These are phyloP conservation scores for Acromyrmex echinatior DNA, from an alignment of 1,140 invertebrate genomes.

Conservation along the genomic window DNA sequence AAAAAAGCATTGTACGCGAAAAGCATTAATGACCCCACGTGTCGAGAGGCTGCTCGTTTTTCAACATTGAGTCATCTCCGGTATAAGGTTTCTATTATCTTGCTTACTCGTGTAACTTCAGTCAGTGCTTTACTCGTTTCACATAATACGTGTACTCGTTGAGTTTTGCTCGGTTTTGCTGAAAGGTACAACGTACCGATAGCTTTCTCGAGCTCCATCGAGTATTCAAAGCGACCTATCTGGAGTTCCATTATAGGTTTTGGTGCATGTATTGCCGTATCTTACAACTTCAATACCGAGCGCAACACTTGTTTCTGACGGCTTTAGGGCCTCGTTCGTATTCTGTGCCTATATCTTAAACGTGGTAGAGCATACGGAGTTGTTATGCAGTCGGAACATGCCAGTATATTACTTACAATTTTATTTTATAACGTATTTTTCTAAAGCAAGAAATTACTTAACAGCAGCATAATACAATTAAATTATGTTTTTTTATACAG, in stretches of 20 bases:
- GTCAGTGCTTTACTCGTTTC: background rate
- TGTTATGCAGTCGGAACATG: conserved; percentile 15
- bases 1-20: conserved; percentile 12
- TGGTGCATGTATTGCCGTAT: conserved; percentile 69
- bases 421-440: conserved; percentile 14
- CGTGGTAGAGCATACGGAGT: conserved; percentile 2
- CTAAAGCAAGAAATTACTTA: background rate
- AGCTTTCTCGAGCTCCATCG: conserved; percentile 63
- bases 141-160: conserved; percentile 4
- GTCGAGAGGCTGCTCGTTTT: conserved; percentile 37
- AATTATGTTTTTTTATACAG: background rate
- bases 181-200: conserved; percentile 8
- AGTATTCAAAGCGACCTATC: conserved; percentile 71
- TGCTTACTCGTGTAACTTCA: conserved; percentile 5
- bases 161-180: conserved; percentile 39
- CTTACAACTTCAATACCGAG: conserved; percentile 73
- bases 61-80: conserved; percentile 5
- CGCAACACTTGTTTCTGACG: conserved; percentile 74
- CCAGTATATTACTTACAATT: conserved; percentile 26
- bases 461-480: background rate
- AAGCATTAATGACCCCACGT: conserved; percentile 39
- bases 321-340: conserved; percentile 72
- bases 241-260: conserved; percentile 73
- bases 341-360: conserved; percentile 51
- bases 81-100: conserved; percentile 31